Conservation (phyloP, 1,140 invertebrate genomes). For the Drosophila chauvacae region DNA sequence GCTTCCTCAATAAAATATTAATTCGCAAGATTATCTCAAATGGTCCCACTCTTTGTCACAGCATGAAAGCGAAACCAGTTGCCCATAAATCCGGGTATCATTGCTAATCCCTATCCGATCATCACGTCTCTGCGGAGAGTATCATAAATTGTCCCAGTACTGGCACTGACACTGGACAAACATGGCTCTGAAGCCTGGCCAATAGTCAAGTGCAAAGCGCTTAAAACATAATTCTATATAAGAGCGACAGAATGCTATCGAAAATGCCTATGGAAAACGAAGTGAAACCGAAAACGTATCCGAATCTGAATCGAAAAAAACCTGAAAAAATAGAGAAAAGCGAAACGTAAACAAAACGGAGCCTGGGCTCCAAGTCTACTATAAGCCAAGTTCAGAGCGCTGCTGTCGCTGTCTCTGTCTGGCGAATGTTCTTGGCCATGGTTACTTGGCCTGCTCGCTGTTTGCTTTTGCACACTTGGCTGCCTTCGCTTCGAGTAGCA, state of each 20-base stretch:
- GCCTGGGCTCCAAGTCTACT: slow-evolving; percentile 26
- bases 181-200: slow-evolving; percentile 51
- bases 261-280: slow-evolving; percentile 36
- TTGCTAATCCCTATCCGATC: slow-evolving; percentile 21
- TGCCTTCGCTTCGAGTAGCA: slow-evolving; percentile 53
- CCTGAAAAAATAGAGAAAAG: slow-evolving; percentile 40
- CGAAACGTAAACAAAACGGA: slow-evolving; percentile 43
- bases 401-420: slow-evolving; percentile 30
- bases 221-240: slow-evolving; percentile 66
- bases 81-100: slow-evolving; percentile 9
- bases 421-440: slow-evolving; percentile 76
- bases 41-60: neutral
- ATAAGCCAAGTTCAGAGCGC: slow-evolving; percentile 70
- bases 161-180: slow-evolving; percentile 51
- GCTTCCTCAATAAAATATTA: slow-evolving; percentile 33
- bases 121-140: slow-evolving; percentile 22
- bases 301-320: slow-evolving; percentile 38
- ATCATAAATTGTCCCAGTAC: slow-evolving; percentile 30
- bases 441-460: slow-evolving; percentile 35
- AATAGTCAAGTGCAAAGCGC: slow-evolving; percentile 72
- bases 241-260: slow-evolving; percentile 53
- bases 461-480: slow-evolving; percentile 70
- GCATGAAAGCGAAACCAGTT: neutral
- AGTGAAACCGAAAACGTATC: slow-evolving; percentile 42
- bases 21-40: slow-evolving; percentile 4